These are phyloP conservation scores for Automeris io DNA, from an alignment of 2,888 invertebrate species.

Conservation along the genomic window DNA sequence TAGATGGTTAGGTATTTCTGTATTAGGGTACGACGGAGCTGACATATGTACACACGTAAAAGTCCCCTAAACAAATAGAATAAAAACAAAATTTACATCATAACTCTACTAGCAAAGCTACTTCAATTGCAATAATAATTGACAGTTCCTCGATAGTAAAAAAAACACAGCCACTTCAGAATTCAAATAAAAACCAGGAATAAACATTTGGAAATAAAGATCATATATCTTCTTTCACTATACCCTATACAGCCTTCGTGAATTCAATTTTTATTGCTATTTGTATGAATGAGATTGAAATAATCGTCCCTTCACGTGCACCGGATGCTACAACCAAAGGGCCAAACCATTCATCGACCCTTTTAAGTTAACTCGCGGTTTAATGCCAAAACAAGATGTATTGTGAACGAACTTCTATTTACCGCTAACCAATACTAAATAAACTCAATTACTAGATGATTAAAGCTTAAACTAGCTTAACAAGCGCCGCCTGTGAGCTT, in stretches of 20 bases:
- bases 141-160: too few relatives aligned
- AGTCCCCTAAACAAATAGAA: too few relatives aligned
- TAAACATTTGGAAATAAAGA: too few relatives aligned
- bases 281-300: constrained; percentile 22
- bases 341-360: constrained; percentile 50
- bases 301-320: constrained; percentile 55
- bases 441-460: constrained; percentile 12
- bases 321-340: constrained; percentile 62
- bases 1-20: too few relatives aligned
- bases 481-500: constrained; percentile 2
- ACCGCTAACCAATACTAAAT: not conserved
- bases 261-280: constrained; percentile 45
- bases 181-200: too few relatives aligned
- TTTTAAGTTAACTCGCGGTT: constrained; percentile 53
- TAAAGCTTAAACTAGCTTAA: constrained; percentile 31
- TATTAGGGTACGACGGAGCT: too few relatives aligned
- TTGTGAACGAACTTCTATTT: constrained; percentile 21
- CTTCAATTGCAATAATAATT: too few relatives aligned
- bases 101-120: too few relatives aligned
- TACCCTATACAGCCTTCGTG: not conserved
- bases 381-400: constrained; percentile 58
- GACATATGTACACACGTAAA: too few relatives aligned
- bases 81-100: too few relatives aligned
- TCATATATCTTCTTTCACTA: not conserved
- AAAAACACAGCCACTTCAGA: too few relatives aligned